Evolutionary conservation across 2,113 vertebrate species (phyloP), one percentile per base, ranked within the genome.

Genomic region (Spermophilus dauricus): DNA sequence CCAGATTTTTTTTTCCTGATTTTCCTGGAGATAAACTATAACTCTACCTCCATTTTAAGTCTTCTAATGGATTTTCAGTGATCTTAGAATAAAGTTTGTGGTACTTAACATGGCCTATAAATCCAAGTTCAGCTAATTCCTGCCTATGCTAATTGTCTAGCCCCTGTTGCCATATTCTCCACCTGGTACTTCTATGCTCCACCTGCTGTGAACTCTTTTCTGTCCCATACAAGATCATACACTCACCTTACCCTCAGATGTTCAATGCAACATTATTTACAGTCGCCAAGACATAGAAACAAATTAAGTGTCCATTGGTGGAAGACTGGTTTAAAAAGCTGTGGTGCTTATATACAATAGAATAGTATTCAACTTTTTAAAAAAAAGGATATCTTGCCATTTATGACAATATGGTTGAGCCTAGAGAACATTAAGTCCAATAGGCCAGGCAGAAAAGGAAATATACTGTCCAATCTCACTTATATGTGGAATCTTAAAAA

Each of bases 181-280:
- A 3, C 24, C 56, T 30, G 13, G 1, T 17, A 5, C 26, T 4
- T 34, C 48, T 82, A 8, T 17, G 20, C 16, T 85, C 37, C 2
- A 81, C 13, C 8, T 67, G 4, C 28, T 20, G 8, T 26, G 22
- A 61, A 86, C n/a, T 80, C 16, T 16, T 63, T 51, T 32, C 9
- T 20, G 1, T 67, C 12, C 22, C 37, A 48, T 17, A 30, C 9
- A 32, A 7, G 45, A 5, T 28, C 11, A 0, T 13, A 20, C 1
- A 20, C 1, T 10, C 30, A 67, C 63, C 51, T 78, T 86, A 30
- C 69, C 24, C 24, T 61, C 24, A 63, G 61, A 76, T 58, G 0
- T 89, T 70, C 39, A 58, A 5, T 26, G 4, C 8, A 9, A 5
- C 32, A 48, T 24, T 86, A 72, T 53, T 45, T 39, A 58, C 4